Evolutionary conservation across 1,140 invertebrate species (phyloP), one percentile per base, ranked within the genome.

Genomic region (Pseudoatta argentina): DNA sequence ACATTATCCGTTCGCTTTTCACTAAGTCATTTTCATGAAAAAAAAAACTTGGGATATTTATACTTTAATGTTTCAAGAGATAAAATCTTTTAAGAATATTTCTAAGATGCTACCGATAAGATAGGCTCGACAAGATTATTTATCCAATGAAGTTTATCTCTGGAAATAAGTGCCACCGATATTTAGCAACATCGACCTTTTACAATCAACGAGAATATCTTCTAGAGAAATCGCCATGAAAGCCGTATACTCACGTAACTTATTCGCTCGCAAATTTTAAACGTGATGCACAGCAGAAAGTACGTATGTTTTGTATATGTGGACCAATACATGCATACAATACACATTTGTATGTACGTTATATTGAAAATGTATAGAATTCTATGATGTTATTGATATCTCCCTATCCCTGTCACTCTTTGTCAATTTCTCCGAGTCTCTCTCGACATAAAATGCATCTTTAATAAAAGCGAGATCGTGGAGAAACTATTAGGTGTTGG

Each of bases 181-280:
- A 89, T 85, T 89, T 34, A 18, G 34, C 66, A 78, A 12, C 57
- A 69, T 3, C 44, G n/a, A 87, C 55, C 67, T 90, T 87, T 85
- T 24, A 27, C n/a, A 76, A 78, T 83, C 57, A 48, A 48, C 48
- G 12, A 10, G 1, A 57, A 14, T 16, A 16, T 61, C 44, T 64
- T 59, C 14, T 3, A 44, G 39, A 10, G 18, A 14, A 63, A 61
- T 51, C 16, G 59, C 66, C 57, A 12, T 24, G 55, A 73, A 87
- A 89, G 78, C 61, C 66, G 27, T 88, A 34, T 88, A 79, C 21
- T 27, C 4, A 14, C 27, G 48, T 83, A 57, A 57, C 78, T 44
- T 44, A 44, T 44, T 64, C 57, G 48, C 21, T 61, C n/a, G 1
- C 24, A 16, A 78, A 66, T 34, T 67, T 21, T 6, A 59, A 61